Evolutionary conservation across 2,797 vertebrate genomes (phyloP), one percentile per base, ranked within the genome.

Genomic region (Otus scops): DNA sequence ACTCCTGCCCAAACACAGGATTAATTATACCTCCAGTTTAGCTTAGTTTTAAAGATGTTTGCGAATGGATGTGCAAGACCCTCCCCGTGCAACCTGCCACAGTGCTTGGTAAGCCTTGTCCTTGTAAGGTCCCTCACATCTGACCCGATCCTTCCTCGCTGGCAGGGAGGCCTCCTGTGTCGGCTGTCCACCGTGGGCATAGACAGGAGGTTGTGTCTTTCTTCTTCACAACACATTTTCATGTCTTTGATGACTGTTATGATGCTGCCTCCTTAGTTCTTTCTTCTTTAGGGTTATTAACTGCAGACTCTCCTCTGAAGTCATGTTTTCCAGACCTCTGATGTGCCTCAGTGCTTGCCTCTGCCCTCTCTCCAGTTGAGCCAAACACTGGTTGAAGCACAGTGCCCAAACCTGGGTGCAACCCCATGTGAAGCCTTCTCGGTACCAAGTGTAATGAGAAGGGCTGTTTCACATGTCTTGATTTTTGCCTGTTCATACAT

Each of bases 131-230:
- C 27, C 11, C 28, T 70, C 41, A 20, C 1, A 0, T 6, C 24
- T 63, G 51, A n/a, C 9, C 28, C 0, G 0, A 28, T 50, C 45
- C n/a, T 71, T 59, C 54, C 19, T 65, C 4, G 0, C 53, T 45
- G 50, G 30, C 73, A 51, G 56, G 61, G 34, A 22, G 32, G 34
- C 17, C 8, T 75, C 34, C 63, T 47, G 54, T 2, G 1, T 14
- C 0, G 0, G 38, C 30, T 20, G 27, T 27, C n/a, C 18, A 3
- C 56, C 3, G 1, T 18, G 43, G 47, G 30, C 11, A 3, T 3
- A 0, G 4, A 32, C 22, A 45, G 41, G 0, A 1, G 24, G 7
- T 51, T 73, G 23, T 34, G 28, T 32, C 83, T 48, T 81, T 74
- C 60, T 75, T 92, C 84, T 81, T 61, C 61, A 43, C 57, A 70